Conservation (phyloP, 2,888 invertebrate genomes). For the Pecten maximus region DNA sequence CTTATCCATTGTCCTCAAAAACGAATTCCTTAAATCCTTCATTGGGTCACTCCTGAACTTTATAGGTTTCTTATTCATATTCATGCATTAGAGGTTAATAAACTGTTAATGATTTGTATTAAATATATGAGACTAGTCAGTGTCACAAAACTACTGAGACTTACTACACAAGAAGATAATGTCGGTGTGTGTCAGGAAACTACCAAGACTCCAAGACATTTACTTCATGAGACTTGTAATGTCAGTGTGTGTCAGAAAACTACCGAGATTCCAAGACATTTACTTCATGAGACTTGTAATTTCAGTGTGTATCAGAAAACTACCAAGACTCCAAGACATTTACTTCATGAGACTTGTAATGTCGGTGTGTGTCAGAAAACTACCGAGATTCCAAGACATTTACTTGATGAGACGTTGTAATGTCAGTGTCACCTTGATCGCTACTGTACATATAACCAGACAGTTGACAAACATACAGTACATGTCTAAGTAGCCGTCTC, state of each 20-base stretch:
- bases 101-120: too few species aligned
- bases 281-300: too few species aligned
- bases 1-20: too few species aligned
- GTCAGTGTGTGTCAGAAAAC: too few species aligned
- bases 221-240: not conserved
- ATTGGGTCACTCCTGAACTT: too few species aligned
- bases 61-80: too few species aligned
- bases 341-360: not conserved
- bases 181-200: not conserved
- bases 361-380: not conserved
- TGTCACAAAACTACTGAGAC: not conserved
- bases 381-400: not conserved
- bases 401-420: not conserved
- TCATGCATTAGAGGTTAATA: too few species aligned
- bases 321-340: not conserved
- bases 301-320: not conserved
- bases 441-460: not conserved
- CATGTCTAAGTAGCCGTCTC: constrained; percentile 7
- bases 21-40: too few species aligned
- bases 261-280: too few species aligned
- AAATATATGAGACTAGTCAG: too few species aligned
- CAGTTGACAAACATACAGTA: constrained; percentile 12
- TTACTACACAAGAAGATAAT: not conserved
- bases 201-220: not conserved
- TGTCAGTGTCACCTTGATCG: constrained; percentile 8